phyloP scores from a whole-genome alignment of 2,888 invertebrate genomes.

The Diplazon laetatorius region DNA sequence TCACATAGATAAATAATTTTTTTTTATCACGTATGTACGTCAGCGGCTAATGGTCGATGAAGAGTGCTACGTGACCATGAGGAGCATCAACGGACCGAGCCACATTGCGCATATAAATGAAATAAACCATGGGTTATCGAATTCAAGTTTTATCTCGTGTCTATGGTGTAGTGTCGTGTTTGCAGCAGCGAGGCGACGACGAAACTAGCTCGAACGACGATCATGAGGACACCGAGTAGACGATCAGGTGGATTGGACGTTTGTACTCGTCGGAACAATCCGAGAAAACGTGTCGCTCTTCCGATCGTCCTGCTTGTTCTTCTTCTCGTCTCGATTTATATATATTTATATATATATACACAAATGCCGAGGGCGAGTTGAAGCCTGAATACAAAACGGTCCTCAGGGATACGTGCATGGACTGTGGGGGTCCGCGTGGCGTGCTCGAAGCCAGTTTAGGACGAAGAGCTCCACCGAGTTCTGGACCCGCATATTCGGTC shows the following conservation, averaged over 20 bases:
- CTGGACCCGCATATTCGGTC: slow-evolving; percentile 42
- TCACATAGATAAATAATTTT: background rate
- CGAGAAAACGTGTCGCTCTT: slow-evolving; percentile 47
- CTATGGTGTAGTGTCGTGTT: no score
- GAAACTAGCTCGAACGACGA: background rate
- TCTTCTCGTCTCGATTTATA: slow-evolving; percentile 60
- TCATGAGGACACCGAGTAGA: slow-evolving; percentile 25
- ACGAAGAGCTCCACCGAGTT: slow-evolving; percentile 23
- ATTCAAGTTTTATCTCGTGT: slow-evolving; percentile 29
- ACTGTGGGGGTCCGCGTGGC: slow-evolving; percentile 65
- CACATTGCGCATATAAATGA: slow-evolving; percentile 23
- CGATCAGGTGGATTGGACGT: background rate
- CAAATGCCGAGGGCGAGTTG: slow-evolving; percentile 63
- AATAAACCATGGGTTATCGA: slow-evolving; percentile 44
- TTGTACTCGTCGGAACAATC: slow-evolving; percentile 31
- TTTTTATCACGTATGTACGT: slow-evolving; percentile 38
- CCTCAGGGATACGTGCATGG: slow-evolving; percentile 72
- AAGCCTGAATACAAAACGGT: slow-evolving; percentile 72
- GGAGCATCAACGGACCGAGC: background rate
- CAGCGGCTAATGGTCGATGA: slow-evolving; percentile 48
- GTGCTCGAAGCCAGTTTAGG: slow-evolving; percentile 31
- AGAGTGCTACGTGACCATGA: slow-evolving; percentile 41
- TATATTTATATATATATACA: slow-evolving; percentile 15
- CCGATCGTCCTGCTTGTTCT: slow-evolving; percentile 30
- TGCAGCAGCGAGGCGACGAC: background rate